These are phyloP conservation scores for Trilocha varians DNA, from an alignment of 2,888 invertebrate genomes.

Conservation along the genomic window DNA sequence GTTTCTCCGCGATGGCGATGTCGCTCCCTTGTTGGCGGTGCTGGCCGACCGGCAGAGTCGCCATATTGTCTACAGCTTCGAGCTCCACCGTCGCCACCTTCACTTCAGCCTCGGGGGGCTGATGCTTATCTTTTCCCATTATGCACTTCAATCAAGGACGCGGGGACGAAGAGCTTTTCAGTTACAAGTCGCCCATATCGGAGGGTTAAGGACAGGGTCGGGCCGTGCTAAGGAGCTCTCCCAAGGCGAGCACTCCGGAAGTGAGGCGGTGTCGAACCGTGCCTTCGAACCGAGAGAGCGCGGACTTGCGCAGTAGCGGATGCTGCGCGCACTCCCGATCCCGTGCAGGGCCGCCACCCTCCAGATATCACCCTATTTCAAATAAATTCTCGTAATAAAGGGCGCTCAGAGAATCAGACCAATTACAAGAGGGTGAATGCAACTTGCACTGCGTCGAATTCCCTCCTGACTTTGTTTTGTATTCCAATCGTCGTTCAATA, in stretches of 20 bases:
- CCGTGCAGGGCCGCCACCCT: constrained; percentile 59
- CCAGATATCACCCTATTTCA: constrained; percentile 41
- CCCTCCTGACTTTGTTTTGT: neutral
- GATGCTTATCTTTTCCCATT: constrained; percentile 69
- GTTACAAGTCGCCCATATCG: constrained; percentile 33
- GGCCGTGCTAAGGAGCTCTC: constrained; percentile 34
- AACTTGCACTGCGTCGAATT: neutral
- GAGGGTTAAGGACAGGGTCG: constrained; percentile 40
- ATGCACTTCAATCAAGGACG: constrained; percentile 25
- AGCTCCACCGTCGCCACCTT: constrained; percentile 92
- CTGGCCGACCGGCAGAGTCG: constrained; percentile 88
- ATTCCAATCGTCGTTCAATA: neutral
- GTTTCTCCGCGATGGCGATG: constrained; percentile 84
- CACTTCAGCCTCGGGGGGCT: constrained; percentile 79
- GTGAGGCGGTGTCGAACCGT: constrained; percentile 48
- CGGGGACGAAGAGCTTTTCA: constrained; percentile 13
- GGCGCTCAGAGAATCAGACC: constrained; percentile 39
- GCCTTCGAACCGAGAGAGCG: constrained; percentile 41
- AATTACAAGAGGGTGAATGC: neutral
- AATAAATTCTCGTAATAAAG: constrained; percentile 45
- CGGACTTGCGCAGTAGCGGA: constrained; percentile 67
- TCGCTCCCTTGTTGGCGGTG: constrained; percentile 80
- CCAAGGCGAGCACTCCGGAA: constrained; percentile 49
- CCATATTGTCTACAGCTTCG: constrained; percentile 91
- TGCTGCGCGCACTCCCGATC: constrained; percentile 51